These are phyloP conservation scores for Spatula clypeata DNA, from an alignment of 2,797 vertebrate species.

Conservation along the genomic window DNA sequence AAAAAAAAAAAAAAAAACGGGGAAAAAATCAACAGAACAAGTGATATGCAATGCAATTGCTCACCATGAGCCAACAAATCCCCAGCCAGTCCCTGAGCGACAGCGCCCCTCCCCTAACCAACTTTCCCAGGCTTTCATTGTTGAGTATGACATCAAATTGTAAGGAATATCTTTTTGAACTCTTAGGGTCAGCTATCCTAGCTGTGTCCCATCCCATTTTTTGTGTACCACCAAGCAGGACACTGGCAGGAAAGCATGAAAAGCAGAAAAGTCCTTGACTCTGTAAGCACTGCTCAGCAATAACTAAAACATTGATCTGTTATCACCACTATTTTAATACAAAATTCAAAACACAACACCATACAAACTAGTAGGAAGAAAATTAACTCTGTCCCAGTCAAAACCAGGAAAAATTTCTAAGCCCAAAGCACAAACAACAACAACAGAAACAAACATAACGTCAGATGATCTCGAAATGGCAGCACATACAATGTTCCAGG, in stretches of 20 bases:
- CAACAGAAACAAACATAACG: not conserved
- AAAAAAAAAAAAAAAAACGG: not conserved
- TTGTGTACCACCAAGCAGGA: no score
- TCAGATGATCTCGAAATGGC: not conserved
- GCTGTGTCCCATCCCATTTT: not conserved
- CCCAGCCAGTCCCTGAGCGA: not conserved
- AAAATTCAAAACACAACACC: not conserved
- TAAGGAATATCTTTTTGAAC: not conserved
- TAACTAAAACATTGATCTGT: not conserved
- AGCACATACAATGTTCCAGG: not conserved
- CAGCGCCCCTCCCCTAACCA: not conserved
- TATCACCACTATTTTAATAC: not conserved
- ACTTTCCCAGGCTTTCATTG: not conserved
- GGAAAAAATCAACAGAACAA: not conserved
- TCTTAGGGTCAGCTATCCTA: not conserved
- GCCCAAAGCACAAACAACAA: not conserved
- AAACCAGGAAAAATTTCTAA: not conserved
- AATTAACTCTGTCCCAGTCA: not conserved
- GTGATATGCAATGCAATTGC: not conserved
- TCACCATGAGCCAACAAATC: not conserved
- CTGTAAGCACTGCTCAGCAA: not conserved
- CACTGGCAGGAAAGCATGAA: not conserved
- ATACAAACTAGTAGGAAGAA: not conserved
- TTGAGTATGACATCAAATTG: not conserved
- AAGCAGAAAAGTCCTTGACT: not conserved